phyloP scores from a whole-genome alignment of 2,113 vertebrate species.

The Crotalus viridis region DNA sequence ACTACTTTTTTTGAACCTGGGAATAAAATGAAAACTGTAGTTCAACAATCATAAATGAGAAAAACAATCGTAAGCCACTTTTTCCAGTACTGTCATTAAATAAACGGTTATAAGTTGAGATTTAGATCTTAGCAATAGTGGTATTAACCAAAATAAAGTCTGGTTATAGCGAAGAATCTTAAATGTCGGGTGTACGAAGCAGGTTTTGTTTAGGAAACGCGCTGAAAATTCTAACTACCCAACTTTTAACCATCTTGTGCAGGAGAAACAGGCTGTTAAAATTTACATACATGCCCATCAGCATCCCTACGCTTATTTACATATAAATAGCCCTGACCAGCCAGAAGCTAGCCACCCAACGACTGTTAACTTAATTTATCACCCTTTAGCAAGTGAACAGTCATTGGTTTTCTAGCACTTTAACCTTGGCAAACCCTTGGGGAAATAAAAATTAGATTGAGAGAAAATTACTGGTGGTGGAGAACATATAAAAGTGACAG shows the following conservation, averaged over 20 bases:
- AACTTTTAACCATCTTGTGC: constrained; percentile 48
- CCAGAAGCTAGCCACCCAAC: constrained; percentile 58
- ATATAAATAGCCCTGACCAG: constrained; percentile 76
- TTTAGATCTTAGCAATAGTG: background rate
- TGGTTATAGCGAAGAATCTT: background rate
- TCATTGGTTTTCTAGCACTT: constrained; percentile 76
- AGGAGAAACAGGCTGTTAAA: constrained; percentile 64
- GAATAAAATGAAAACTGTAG: background rate
- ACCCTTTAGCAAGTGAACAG: constrained; percentile 73
- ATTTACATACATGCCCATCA: constrained; percentile 59
- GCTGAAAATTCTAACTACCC: constrained; percentile 6
- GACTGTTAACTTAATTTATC: constrained; percentile 79
- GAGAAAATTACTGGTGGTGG: constrained; percentile 78
- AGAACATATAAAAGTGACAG: constrained; percentile 79
- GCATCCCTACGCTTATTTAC: constrained; percentile 70
- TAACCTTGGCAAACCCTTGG: constrained; percentile 78
- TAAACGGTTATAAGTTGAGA: no score
- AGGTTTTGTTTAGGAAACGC: constrained; percentile 39
- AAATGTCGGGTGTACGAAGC: background rate
- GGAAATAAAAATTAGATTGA: constrained; percentile 82
- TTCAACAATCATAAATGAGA: background rate
- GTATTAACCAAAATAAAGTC: background rate
- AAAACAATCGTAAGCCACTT: no score
- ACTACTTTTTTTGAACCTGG: background rate
- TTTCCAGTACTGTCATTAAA: no score